Percentiles rank a stretch among this genome's conserved stretches.
These are phyloP conservation scores for Larimichthys crocea DNA, from an alignment of 2,113 vertebrate species.

Conservation along the genomic window DNA sequence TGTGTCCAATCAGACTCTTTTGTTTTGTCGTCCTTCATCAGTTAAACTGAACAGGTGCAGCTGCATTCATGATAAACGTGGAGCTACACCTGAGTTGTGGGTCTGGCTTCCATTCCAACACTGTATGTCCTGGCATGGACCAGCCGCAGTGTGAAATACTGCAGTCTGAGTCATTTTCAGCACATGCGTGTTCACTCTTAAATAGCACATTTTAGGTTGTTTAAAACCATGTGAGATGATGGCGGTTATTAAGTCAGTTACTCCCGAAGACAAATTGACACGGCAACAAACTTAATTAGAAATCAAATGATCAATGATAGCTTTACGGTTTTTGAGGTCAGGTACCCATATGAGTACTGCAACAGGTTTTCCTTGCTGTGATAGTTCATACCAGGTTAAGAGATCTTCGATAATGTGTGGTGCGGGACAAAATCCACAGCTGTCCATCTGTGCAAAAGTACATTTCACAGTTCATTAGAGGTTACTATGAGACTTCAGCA, in stretches of 20 bases:
- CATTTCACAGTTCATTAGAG: neutral
- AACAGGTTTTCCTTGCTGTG: neutral
- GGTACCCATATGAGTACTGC: neutral
- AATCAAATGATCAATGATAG: neutral
- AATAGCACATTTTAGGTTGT: neutral
- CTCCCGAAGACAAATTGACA: neutral
- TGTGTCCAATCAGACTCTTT: conserved; percentile 16
- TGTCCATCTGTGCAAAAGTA: neutral
- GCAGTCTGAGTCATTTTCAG: conserved; percentile 10
- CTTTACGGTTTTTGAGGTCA: neutral
- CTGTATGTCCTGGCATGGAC: neutral
- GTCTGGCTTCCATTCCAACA: neutral
- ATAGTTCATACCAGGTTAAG: neutral
- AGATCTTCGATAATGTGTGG: neutral
- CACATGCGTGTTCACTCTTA: neutral
- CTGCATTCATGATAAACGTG: conserved; percentile 41
- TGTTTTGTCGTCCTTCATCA: neutral
- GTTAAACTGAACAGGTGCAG: conserved; percentile 28
- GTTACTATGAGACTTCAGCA: neutral
- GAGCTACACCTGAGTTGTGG: conserved; percentile 24
- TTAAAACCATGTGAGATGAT: neutral
- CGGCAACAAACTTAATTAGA: neutral
- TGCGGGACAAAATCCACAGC: neutral
- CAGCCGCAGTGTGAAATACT: neutral
- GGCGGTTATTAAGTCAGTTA: neutral